phyloP scores from a whole-genome alignment of 1,140 invertebrate species.

The Delia radicum region DNA sequence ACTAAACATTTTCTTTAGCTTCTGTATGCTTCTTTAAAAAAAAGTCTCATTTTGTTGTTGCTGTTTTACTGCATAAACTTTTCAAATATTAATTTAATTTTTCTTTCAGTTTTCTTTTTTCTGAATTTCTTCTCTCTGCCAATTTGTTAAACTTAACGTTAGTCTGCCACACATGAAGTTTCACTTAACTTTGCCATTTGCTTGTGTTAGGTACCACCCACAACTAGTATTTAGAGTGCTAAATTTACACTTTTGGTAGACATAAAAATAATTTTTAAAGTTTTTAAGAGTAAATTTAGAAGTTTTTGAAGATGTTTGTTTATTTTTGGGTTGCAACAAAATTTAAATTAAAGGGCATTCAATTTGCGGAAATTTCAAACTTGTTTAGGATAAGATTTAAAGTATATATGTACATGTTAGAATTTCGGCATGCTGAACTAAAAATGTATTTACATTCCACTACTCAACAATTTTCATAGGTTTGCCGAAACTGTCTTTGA shows the following conservation, averaged over 20 bases:
- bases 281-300: background rate
- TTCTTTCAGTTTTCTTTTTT: background rate
- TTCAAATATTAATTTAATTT: background rate
- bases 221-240: background rate
- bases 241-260: background rate
- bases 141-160: background rate
- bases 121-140: background rate
- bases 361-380: no score
- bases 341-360: no score
- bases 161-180: conserved; percentile 3
- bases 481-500: no score
- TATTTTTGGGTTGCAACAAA: no score
- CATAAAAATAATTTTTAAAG: background rate
- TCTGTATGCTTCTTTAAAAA: background rate
- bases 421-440: no score
- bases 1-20: background rate
- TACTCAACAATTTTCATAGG: no score
- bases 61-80: background rate
- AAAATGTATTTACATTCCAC: no score
- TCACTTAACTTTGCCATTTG: background rate
- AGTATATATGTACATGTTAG: no score
- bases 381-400: no score
- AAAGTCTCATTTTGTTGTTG: background rate
- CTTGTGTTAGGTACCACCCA: background rate
- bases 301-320: no score